Conservation (phyloP, 2,113 vertebrate species). For the Coryphaenoides rupestris region DNA sequence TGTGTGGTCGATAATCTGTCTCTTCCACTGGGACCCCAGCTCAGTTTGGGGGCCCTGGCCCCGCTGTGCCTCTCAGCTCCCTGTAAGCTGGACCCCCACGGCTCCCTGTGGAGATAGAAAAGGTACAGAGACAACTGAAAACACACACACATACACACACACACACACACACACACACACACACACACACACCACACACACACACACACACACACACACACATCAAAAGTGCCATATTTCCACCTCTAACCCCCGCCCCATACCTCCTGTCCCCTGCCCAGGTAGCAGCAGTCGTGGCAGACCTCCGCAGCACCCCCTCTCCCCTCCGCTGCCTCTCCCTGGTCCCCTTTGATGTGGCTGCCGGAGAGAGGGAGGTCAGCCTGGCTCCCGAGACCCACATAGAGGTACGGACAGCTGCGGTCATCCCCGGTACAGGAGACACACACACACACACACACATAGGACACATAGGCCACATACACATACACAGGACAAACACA, state of each 20-base stretch:
- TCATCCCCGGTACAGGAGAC: constrained; percentile 47
- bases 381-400: constrained; percentile 60
- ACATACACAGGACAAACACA: not conserved
- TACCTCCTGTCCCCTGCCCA: constrained; percentile 40
- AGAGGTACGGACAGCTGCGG: constrained; percentile 70
- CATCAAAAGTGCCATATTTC: constrained; percentile 25
- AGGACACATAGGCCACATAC: too few species aligned
- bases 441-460: too few species aligned
- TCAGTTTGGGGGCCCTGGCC: constrained; percentile 10
- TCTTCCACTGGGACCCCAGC: constrained; percentile 14
- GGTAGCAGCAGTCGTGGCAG: constrained; percentile 60
- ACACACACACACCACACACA: constrained; percentile 7
- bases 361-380: constrained; percentile 65
- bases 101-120: constrained; percentile 30
- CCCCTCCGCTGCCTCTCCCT: constrained; percentile 36
- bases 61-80: constrained; percentile 22
- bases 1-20: constrained; percentile 25
- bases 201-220: constrained; percentile 20
- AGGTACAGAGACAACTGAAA: constrained; percentile 25
- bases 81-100: constrained; percentile 28
- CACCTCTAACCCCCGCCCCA: constrained; percentile 29
- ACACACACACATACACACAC: constrained; percentile 16
- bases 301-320: constrained; percentile 38
- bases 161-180: constrained; percentile 12
- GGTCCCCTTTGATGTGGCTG: constrained; percentile 63